Evolutionary conservation across 2,888 invertebrate genomes (phyloP), one percentile per base, ranked within the genome.

Genomic region (Drosophila peninsularis): DNA sequence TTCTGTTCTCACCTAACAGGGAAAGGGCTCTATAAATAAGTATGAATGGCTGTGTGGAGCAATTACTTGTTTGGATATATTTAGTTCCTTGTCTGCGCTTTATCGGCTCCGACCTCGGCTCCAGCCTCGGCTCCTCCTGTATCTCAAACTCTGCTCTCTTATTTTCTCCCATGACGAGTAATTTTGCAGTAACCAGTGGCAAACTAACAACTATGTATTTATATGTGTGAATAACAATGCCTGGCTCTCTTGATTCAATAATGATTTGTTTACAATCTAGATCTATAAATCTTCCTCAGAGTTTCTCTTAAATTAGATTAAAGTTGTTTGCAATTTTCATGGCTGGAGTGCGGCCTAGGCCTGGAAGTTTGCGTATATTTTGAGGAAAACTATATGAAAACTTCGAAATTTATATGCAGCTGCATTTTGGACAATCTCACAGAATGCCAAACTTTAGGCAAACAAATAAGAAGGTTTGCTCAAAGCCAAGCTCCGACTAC

Each of bases 361-460:
- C 47, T 58, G 53, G 32, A 50, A 45, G 85, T 72, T 88, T 79
- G 66, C 80, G 77, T 79, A 65, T 57, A 63, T 65, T 62, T 62
- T 21, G 3, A 4, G 39, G 17, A 42, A 42, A 66, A 71, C 66
- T 62, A 72, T 66, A 53, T 64, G 52, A 30, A 77, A 77, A 88
- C 75, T 82, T 85, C 75, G 36, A 71, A 68, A 75, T 83, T 83
- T 88, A 75, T 83, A 77, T 70, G 70, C 66, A 82, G 74, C 68
- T 82, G 82, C 86, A 74, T 71, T 82, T 78, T 75, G 44, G 49
- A 64, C 69, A 77, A 82, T 71, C 79, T 82, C 53, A 53, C 44
- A 80, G 67, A 65, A 70, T 42, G 64, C 41, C 30, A 71, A 85
- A 82, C 71, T 82, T 76, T 67, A 3, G 21, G 45, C 30, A 49